Evolutionary conservation across 2,797 vertebrate genomes (phyloP), one percentile per base, ranked within the genome.

Genomic region (Acanthopagrus latus): DNA sequence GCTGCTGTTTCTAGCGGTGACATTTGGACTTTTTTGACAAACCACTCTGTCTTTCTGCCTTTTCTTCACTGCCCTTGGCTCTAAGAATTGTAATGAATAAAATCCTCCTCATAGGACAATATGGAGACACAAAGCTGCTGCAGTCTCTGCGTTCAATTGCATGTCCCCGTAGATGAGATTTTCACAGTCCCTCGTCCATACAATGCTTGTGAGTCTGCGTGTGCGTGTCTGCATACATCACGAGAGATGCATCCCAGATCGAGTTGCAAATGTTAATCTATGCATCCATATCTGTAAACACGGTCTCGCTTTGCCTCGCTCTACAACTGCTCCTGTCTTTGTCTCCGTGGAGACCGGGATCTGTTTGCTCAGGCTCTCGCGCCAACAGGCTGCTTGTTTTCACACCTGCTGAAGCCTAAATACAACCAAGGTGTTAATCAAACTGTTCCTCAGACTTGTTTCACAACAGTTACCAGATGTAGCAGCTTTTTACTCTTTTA

Each of bases 261-360:
- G 47, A 64, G 55, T 55, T 46, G 44, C 43, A 63, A 33, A 71
- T 56, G 48, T 72, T 52, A 20, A 88, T 80, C 77, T 84, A 71
- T 89, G 80, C 84, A 86, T 84, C 60, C n/a, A 71, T 62, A 38
- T 71, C 67, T 72, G 57, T 75, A 64, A 74, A 73, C 71, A 55
- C 70, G 54, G n/a, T 27, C 76, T 67, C 11, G 51, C 69, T 76
- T 76, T 68, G 63, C 62, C 63, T 86, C 7, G 18, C 41, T 74
- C 23, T 64, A 14, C 63, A n/a, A 50, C 60, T 60, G 52, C 43
- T 58, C 71, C 18, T 52, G 41, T 78, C 20, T 6, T 57, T 16
- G 10, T 46, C 33, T 21, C 27, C 58, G 54, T 21, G 10, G 63
- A 78, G 55, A 73, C 21, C 16, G 70, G 13, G 18, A 50, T 68